These are phyloP conservation scores for Nomia melanderi DNA, from an alignment of 1,140 invertebrate species.

Conservation along the genomic window DNA sequence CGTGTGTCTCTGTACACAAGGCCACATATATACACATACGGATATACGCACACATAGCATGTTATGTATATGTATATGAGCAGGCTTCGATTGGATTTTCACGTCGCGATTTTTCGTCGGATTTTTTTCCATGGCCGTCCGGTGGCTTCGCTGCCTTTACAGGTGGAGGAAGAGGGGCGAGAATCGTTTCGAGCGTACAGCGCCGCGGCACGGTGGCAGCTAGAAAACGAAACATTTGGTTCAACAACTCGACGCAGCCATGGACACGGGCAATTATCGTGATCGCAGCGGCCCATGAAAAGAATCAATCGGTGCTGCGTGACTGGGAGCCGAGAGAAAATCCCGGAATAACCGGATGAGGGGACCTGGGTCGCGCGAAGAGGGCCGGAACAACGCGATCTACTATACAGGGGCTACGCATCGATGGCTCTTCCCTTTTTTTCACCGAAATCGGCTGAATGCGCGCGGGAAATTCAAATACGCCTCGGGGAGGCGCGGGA, in stretches of 20 bases:
- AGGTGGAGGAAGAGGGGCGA: not conserved
- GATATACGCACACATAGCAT: too few species aligned
- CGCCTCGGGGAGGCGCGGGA: not conserved
- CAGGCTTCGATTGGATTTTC: conserved; percentile 4
- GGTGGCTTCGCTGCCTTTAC: not conserved
- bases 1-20: too few species aligned
- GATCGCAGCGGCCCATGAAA: not conserved
- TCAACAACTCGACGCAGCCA: not conserved
- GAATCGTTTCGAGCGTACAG: not conserved
- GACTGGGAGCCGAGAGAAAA: not conserved
- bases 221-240: conserved; percentile 5
- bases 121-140: not conserved
- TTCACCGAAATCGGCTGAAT: not conserved
- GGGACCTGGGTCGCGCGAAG: too few species aligned
- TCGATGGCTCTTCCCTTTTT: not conserved
- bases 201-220: too few species aligned
- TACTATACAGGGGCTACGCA: too few species aligned
- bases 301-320: not conserved
- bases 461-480: not conserved
- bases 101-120: not conserved
- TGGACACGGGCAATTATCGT: conserved; percentile 10
- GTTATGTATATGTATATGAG: not conserved
- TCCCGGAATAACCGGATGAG: not conserved
- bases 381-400: not conserved
- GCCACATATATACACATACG: too few species aligned